Percentiles rank a stretch among this genome's conserved stretches.
Evolutionary conservation across 2,888 invertebrate species (phyloP).

Genomic region (Gasteruption jaculator): DNA sequence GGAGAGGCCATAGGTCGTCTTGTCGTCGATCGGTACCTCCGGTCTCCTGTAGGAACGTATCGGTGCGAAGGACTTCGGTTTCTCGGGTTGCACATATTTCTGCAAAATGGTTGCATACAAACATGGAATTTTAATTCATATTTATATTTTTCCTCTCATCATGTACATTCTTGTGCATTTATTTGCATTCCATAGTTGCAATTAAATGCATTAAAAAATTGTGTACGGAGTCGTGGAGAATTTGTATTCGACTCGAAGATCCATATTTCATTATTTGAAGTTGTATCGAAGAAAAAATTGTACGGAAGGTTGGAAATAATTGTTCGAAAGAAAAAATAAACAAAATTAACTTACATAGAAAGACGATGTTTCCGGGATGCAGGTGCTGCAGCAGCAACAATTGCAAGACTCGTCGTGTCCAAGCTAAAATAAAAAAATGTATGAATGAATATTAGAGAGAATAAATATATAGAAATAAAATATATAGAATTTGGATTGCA

Average conservation of each 20-base stretch:
- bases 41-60: conserved; percentile 47
- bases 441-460: too few relatives aligned
- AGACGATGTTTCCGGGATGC: conserved; percentile 33
- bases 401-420: conserved; percentile 41
- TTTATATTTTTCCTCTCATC: conserved; percentile 7
- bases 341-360: too few relatives aligned
- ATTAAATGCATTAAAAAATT: too few relatives aligned
- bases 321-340: conserved; percentile 12
- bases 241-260: too few relatives aligned
- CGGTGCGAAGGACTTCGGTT: conserved; percentile 53
- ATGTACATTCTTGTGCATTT: too few relatives aligned
- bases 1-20: conserved; percentile 56
- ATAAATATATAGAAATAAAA: background rate
- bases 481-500: too few relatives aligned
- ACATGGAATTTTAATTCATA: background rate
- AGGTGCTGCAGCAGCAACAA: conserved; percentile 40
- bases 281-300: too few relatives aligned
- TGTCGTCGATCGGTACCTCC: conserved; percentile 54
- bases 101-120: too few relatives aligned
- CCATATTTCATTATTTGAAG: too few relatives aligned
- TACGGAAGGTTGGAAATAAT: conserved; percentile 14
- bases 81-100: conserved; percentile 44
- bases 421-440: conserved; percentile 28
- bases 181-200: too few relatives aligned
- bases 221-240: too few relatives aligned